Percentiles rank a stretch among this genome's conserved stretches.
Evolutionary conservation across 1,140 invertebrate genomes (phyloP).

Genomic region (Cryptotermes secundus): DNA sequence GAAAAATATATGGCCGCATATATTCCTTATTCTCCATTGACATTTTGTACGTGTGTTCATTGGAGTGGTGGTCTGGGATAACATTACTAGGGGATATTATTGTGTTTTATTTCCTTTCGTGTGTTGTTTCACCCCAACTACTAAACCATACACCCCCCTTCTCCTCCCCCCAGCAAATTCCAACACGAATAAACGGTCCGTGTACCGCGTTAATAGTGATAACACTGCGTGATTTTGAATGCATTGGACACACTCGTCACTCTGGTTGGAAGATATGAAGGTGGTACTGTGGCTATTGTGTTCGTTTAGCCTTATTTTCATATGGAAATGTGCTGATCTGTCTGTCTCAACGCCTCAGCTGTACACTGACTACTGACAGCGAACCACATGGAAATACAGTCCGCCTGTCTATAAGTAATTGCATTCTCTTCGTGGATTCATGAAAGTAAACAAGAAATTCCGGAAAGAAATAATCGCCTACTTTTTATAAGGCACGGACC

Average conservation of each 20-base stretch:
- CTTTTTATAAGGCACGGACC: too few species aligned
- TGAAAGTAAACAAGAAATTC: too few species aligned
- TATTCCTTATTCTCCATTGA: conserved; percentile 16
- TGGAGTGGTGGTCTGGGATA: not conserved
- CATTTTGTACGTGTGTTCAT: conserved; percentile 19
- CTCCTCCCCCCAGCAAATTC: not conserved
- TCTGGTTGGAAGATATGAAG: not conserved
- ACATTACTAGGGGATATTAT: conserved; percentile 3
- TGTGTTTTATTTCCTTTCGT: conserved; percentile 19
- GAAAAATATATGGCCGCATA: conserved; percentile 17
- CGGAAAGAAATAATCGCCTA: too few species aligned
- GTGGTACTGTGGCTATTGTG: not conserved
- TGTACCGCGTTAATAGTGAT: conserved; percentile 4
- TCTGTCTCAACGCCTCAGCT: not conserved
- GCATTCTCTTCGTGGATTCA: too few species aligned
- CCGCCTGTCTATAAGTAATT: too few species aligned
- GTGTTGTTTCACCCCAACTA: not conserved
- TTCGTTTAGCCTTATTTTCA: not conserved
- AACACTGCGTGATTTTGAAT: not conserved
- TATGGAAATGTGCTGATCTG: not conserved
- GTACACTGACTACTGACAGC: not conserved
- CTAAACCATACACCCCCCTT: not conserved
- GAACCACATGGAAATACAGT: too few species aligned
- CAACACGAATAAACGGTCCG: not conserved
- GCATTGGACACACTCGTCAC: not conserved